Evolutionary conservation across 2,797 vertebrate species (phyloP), one percentile per base, ranked within the genome.

Genomic region (Esox lucius): DNA sequence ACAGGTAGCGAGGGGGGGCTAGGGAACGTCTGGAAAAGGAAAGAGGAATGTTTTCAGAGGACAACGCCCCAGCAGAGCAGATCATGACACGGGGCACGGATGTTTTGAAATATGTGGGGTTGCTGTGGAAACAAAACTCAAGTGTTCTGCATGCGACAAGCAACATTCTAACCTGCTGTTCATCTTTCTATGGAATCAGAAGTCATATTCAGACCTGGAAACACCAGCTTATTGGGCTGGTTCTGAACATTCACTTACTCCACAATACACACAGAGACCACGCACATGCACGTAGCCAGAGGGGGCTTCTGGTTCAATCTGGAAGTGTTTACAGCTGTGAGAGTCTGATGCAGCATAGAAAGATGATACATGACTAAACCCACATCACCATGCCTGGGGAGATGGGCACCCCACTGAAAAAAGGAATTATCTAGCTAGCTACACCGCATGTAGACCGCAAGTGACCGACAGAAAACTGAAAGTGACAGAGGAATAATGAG

Each of bases 61-160:
- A 71, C 73, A 68, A 79, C 75, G 72, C 77, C 79, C 79, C 26
- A 15, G 62, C 68, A 0, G 4, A 26, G 19, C 24, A 73, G 78
- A 78, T 72, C 22, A 56, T 70, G 24, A 39, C 49, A 72, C 9
- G 5, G 35, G 75, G 70, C 19, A 28, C 1, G 0, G 13, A 56
- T 88, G 88, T 90, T 90, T 82, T 83, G 81, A 79, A 85, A 77
- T 87, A 70, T 61, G 31, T 5, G 11, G 1, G 28, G 86, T 91
- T 89, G 81, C 85, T 81, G 82, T 39, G 71, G 88, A 77, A 87
- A 91, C 88, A 72, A 71, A 77, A 69, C 75, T 81, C 56, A 26
- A n/a, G 61, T n/a, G 12, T 61, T 5, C 16, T 51, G 51, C 16
- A 35, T 19, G 71, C 62, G 13, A 72, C 4, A 3, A 4, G 12